Evolutionary conservation across 2,797 vertebrate genomes (phyloP).

Genomic region (Chaunax sp.): DNA sequence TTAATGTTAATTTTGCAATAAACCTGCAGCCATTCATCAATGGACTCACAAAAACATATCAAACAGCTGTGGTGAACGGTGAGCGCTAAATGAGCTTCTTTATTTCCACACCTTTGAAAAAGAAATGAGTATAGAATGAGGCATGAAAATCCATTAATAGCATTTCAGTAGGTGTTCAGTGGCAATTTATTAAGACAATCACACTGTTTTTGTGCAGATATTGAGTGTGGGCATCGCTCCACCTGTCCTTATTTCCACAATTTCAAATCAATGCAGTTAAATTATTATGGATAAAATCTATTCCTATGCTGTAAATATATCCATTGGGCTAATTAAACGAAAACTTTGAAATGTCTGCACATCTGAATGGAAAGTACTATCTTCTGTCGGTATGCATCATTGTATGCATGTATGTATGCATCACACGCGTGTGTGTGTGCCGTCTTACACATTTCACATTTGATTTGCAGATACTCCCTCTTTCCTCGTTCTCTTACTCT

Average conservation of each 20-base stretch:
- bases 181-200: conserved; percentile 18
- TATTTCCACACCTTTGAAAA: too few species aligned
- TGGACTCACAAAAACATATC: too few species aligned
- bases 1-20: conserved; percentile 26
- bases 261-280: conserved; percentile 5
- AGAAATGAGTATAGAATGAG: too few species aligned
- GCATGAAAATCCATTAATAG: background rate
- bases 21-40: background rate
- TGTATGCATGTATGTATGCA: background rate
- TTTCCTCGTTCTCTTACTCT: too few species aligned
- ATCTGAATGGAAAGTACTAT: background rate
- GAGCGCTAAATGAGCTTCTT: too few species aligned
- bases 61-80: too few species aligned
- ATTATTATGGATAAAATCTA: background rate
- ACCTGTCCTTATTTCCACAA: background rate
- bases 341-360: background rate
- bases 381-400: background rate
- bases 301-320: background rate
- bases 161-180: background rate
- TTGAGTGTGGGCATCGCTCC: background rate
- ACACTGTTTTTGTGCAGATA: background rate
- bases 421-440: too few species aligned
- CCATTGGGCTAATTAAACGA: conserved; percentile 1
- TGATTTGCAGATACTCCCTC: too few species aligned
- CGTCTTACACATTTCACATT: too few species aligned